phyloP scores from a whole-genome alignment of 2,888 invertebrate genomes.

The Zygothrica quintamaculata region DNA sequence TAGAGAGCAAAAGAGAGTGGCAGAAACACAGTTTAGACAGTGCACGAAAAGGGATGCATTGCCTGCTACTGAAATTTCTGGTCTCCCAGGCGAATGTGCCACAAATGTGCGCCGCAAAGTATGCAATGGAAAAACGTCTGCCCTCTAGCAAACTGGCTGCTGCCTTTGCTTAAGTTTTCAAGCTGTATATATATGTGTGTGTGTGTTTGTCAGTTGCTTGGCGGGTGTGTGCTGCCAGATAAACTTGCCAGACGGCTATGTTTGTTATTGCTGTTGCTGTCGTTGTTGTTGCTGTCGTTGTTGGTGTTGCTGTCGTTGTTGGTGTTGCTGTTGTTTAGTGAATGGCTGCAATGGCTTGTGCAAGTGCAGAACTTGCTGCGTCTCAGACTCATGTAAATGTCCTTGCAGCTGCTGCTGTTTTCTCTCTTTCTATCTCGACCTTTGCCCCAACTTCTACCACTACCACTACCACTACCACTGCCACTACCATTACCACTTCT shows the following conservation, averaged over 20 bases:
- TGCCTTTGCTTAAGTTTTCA: constrained; percentile 49
- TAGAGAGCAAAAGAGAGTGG: background rate
- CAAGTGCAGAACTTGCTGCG: constrained; percentile 20
- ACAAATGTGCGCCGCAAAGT: constrained; percentile 73
- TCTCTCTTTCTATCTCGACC: constrained; percentile 8
- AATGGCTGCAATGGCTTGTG: constrained; percentile 9
- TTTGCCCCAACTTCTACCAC: constrained; percentile 10
- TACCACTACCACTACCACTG: constrained; percentile 8
- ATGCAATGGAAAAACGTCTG: constrained; percentile 56
- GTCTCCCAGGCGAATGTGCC: constrained; percentile 72
- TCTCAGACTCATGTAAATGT: constrained; percentile 57
- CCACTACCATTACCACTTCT: no score
- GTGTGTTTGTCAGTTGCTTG: background rate
- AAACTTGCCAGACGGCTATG: constrained; percentile 33
- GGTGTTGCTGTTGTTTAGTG: constrained; percentile 15
- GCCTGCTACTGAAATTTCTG: constrained; percentile 41
- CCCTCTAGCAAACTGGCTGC: constrained; percentile 29
- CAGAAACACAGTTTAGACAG: background rate
- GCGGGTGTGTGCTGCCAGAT: constrained; percentile 16
- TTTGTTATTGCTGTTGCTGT: constrained; percentile 7
- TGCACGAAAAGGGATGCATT: constrained; percentile 22
- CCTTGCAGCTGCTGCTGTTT: constrained; percentile 42
- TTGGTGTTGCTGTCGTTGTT: constrained; percentile 16
- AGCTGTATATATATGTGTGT: background rate
- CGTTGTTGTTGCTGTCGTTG: no score